These are phyloP conservation scores for Parnassius smintheus DNA, from an alignment of 2,888 invertebrate genomes.

Conservation along the genomic window DNA sequence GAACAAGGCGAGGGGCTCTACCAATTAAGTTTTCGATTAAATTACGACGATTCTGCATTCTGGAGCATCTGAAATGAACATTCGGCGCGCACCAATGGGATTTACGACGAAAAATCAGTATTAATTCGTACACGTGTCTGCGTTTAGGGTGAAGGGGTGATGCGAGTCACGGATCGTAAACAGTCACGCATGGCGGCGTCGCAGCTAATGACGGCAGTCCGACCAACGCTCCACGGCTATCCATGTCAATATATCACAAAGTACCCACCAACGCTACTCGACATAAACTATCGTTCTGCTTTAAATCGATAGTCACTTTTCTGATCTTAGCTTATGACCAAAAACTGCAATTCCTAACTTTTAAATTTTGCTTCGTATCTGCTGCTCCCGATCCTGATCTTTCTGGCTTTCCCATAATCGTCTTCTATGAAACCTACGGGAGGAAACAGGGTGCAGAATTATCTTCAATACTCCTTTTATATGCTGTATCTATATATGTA, in stretches of 20 bases:
- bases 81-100: conserved; percentile 30
- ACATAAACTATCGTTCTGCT: conserved; percentile 11
- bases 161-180: conserved; percentile 72
- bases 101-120: conserved; percentile 65
- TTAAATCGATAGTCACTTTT: conserved; percentile 5
- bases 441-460: no score
- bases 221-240: conserved; percentile 23
- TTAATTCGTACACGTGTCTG: conserved; percentile 76
- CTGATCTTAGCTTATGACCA: no score
- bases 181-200: conserved; percentile 67
- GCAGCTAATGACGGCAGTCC: conserved; percentile 58
- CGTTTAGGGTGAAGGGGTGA: conserved; percentile 73
- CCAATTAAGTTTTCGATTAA: conserved; percentile 23
- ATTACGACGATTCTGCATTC: conserved; percentile 19
- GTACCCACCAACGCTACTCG: conserved; percentile 20
- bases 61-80: conserved; percentile 20
- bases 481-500: no score
- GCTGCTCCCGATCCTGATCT: no score
- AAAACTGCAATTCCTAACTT: no score
- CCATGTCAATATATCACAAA: conserved; percentile 35
- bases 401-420: no score
- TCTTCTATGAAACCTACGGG: no score
- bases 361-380: no score
- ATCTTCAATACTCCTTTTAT: no score
- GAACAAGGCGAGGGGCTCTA: conserved; percentile 5